Conservation (phyloP, 2,797 vertebrate species). For the Acrossocheilus fasciatus region DNA sequence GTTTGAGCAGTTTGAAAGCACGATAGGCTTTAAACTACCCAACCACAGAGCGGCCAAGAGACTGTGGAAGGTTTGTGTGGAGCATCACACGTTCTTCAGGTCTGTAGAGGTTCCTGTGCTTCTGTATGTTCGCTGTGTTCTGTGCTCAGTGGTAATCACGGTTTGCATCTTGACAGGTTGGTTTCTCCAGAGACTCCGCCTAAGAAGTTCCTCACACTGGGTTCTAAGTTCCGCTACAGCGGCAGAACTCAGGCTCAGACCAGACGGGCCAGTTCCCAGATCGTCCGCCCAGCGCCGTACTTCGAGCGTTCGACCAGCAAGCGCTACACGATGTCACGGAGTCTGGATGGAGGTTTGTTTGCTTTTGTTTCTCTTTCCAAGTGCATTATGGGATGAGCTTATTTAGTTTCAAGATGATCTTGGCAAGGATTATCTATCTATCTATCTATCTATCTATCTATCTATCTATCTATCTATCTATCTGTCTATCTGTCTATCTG, state of each 20-base stretch:
- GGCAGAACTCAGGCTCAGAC: conserved; percentile 95
- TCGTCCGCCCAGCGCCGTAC: conserved; percentile 90
- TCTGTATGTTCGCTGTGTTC: neutral
- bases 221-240: conserved; percentile 91
- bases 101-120: neutral
- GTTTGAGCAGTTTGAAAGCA: conserved; percentile 99
- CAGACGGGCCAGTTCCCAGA: conserved; percentile 90
- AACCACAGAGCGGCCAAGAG: conserved; percentile 96
- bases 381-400: neutral
- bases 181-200: conserved; percentile 86
- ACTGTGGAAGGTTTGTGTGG: conserved; percentile 98
- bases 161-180: conserved; percentile 69
- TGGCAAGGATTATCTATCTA: neutral
- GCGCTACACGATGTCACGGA: conserved; percentile 93
- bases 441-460: neutral
- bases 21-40: conserved; percentile 95
- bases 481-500: rapidly evolving
- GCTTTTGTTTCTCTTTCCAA: neutral
- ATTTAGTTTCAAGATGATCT: neutral
- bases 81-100: conserved; percentile 98
- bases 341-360: conserved; percentile 90
- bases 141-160: neutral
- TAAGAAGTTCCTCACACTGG: conserved; percentile 88
- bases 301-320: conserved; percentile 94
- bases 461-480: neutral